A percentile compares a stretch with the other conserved stretches of the same genome.
These are phyloP conservation scores for Xenopus laevis DNA, from an alignment of 2,113 vertebrate genomes.

Conservation along the genomic window DNA sequence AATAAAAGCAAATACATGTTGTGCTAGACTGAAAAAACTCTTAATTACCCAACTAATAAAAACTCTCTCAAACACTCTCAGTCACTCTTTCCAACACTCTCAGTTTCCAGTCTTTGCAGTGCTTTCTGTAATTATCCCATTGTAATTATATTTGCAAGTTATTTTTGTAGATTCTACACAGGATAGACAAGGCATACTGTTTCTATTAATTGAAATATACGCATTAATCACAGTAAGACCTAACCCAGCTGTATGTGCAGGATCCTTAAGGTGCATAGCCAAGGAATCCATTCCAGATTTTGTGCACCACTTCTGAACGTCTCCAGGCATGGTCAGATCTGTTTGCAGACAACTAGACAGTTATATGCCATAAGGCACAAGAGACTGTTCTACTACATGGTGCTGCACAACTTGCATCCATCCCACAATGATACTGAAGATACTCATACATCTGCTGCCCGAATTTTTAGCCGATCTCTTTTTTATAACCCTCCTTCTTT, in stretches of 20 bases:
- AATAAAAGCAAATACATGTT: too few species aligned
- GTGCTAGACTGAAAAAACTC: too few species aligned
- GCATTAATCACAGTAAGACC: too few species aligned
- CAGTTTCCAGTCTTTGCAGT: too few species aligned
- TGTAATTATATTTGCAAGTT: too few species aligned
- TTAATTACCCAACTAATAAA: too few species aligned
- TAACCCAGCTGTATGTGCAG: neutral
- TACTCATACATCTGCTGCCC: constrained; percentile 5
- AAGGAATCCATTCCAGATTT: constrained; percentile 10
- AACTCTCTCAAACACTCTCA: too few species aligned
- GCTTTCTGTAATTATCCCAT: too few species aligned
- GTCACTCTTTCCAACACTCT: too few species aligned
- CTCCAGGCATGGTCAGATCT: neutral
- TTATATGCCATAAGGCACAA: neutral
- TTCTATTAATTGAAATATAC: too few species aligned
- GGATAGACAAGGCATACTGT: too few species aligned
- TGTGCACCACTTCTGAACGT: neutral
- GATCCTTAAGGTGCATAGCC: neutral
- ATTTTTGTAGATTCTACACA: too few species aligned
- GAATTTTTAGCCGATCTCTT: constrained; percentile 17
- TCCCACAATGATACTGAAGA: constrained; percentile 14
- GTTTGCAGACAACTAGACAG: constrained; percentile 1
- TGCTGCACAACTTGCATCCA: neutral
- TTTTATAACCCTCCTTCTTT: constrained; percentile 30
- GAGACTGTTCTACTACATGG: neutral